Conservation (phyloP, 2,888 invertebrate species). For the Drosophila limbata region DNA sequence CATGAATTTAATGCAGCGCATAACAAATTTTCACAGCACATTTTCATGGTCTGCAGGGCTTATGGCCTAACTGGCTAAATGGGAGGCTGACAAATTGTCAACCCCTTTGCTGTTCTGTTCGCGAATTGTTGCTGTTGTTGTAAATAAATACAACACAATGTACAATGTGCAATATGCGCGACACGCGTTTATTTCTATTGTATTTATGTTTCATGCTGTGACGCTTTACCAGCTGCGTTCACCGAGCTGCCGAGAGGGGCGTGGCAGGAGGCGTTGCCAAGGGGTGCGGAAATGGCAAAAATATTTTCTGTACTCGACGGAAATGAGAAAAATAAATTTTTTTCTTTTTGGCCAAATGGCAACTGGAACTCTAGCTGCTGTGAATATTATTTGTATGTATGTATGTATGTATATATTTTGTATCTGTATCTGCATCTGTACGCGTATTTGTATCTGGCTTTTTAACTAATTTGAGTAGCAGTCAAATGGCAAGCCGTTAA, state of each 20-base stretch:
- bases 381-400: slow-evolving; percentile 61
- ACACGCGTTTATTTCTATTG: slow-evolving; percentile 80
- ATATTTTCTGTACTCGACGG: slow-evolving; percentile 76
- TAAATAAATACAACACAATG: slow-evolving; percentile 70
- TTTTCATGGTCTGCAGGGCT: slow-evolving; percentile 64
- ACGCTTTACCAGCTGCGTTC: slow-evolving; percentile 26
- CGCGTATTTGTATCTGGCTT: slow-evolving; percentile 32
- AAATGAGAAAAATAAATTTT: slow-evolving; percentile 80
- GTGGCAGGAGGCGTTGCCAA: background rate
- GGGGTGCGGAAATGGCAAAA: slow-evolving; percentile 78
- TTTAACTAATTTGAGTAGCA: slow-evolving; percentile 66
- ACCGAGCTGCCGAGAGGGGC: background rate
- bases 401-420: background rate
- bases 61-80: slow-evolving; percentile 76
- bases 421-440: slow-evolving; percentile 21
- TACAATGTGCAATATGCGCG: slow-evolving; percentile 76
- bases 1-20: slow-evolving; percentile 76
- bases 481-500: slow-evolving; percentile 53
- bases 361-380: slow-evolving; percentile 23
- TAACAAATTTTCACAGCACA: slow-evolving; percentile 78
- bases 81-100: slow-evolving; percentile 80
- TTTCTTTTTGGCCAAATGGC: slow-evolving; percentile 20
- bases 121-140: slow-evolving; percentile 9
- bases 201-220: slow-evolving; percentile 78
- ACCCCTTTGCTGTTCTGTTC: slow-evolving; percentile 29